Evolutionary conservation across 2,113 vertebrate species (phyloP).

Genomic region (Oreochromis tanganicae): DNA sequence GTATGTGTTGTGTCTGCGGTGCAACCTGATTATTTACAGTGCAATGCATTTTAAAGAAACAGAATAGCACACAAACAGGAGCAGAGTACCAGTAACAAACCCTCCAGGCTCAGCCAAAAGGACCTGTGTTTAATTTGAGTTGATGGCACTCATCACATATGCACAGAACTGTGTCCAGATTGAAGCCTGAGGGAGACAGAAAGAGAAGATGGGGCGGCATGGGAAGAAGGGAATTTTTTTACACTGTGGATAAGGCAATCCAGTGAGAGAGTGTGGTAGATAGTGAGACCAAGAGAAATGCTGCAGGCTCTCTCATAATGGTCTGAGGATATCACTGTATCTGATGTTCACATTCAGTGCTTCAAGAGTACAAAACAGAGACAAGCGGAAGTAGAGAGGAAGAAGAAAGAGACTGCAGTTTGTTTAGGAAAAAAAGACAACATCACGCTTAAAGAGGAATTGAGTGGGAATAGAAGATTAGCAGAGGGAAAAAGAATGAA

Average conservation of each 20-base stretch:
- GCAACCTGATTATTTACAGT: background rate
- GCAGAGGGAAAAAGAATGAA: background rate
- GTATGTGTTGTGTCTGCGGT: background rate
- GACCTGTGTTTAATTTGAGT: conserved; percentile 18
- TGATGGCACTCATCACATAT: conserved; percentile 11
- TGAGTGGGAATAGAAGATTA: background rate
- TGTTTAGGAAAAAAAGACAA: background rate
- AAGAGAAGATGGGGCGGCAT: background rate
- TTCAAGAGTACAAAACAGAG: background rate
- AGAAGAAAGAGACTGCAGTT: background rate
- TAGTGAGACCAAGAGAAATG: background rate
- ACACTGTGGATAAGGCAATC: background rate
- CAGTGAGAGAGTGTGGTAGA: conserved; percentile 10
- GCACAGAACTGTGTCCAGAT: background rate
- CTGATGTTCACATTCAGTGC: conserved; percentile 6
- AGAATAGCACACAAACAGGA: background rate
- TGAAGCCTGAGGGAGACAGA: background rate
- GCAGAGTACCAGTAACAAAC: background rate
- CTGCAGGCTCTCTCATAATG: conserved; percentile 12
- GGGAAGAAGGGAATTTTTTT: background rate
- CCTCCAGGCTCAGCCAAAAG: conserved; percentile 7
- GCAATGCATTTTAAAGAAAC: background rate
- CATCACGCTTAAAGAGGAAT: background rate
- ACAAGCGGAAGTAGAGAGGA: background rate
- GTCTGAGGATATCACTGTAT: conserved; percentile 30